phyloP scores from a whole-genome alignment of 2,113 vertebrate genomes.

The Grammomys surdaster region DNA sequence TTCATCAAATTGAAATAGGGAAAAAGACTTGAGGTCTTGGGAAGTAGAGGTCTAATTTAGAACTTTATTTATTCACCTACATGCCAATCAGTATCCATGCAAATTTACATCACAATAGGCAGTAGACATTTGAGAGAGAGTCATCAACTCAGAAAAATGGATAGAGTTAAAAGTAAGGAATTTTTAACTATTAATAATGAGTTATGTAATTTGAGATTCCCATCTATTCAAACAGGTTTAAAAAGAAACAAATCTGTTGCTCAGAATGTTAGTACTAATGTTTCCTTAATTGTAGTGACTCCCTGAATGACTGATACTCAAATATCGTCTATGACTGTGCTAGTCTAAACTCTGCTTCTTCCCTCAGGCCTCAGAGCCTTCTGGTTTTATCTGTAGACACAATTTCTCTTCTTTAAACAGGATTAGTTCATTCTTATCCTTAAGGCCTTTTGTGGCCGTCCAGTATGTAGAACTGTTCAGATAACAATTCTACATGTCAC shows the following conservation, averaged over 20 bases:
- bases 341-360: background rate
- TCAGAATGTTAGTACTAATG: background rate
- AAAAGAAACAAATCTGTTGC: background rate
- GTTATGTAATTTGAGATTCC: background rate
- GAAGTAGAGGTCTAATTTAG: background rate
- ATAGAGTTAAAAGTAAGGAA: background rate
- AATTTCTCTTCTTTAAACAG: background rate
- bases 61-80: background rate
- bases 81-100: background rate
- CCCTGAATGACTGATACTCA: background rate
- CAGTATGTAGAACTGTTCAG: background rate
- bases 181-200: background rate
- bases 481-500: background rate
- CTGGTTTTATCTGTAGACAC: background rate
- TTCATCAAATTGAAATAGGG: background rate
- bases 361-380: background rate
- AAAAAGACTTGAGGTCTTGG: background rate
- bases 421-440: background rate
- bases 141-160: background rate
- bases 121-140: background rate
- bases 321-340: accelerated
- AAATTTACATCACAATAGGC: background rate
- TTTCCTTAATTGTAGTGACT: background rate
- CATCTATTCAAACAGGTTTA: background rate
- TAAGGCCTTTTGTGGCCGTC: background rate